Base-by-base conservation (phyloP, 1,140 invertebrate species). In the Cydia splendana region DNA sequence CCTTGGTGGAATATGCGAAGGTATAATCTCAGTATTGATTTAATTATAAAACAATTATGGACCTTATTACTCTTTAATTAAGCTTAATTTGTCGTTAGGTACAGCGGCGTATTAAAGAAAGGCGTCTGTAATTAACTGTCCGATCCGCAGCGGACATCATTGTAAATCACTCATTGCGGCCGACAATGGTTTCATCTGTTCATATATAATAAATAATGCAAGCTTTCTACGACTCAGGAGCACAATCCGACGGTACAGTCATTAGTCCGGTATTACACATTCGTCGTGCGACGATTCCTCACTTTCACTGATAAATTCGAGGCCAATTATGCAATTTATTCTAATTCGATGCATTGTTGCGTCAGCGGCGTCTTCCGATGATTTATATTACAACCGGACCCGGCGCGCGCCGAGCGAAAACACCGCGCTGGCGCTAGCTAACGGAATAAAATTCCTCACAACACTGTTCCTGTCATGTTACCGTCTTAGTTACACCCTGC, bases 231-330 rank as follows among this genome's bases (percentile, higher is more conserved):
- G 76, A 10, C 75, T 79, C 75, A 78, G 79, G 79, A 82, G 77
- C 82, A 83, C 80, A 88, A 79, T 83, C 86, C 85, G 84, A 71
- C 74, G 80, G 82, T 89, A 88, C 85, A 86, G 88, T 89, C 88
- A 89, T 89, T 87, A 86, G 84, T 80, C 78, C 79, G 82, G 85
- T 81, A 82, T 84, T 82, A 82, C 83, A 86, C 79, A 81, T 82
- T 81, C 80, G 75, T 81, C 81, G 85, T 87, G 85, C 82, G 84
- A 81, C 84, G 78, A 85, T 85, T 86, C 83, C 80, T 84, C 84
- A 87, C 89, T 91, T 91, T 91, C 89, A 85, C 89, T 88, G 87
- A 88, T 89, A 85, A 87, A 85, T 88, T 88, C 79, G 82, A 81
- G 83, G 79, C 83, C 87, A 89, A 89, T 90, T 90, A 88, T 85